phyloP scores from a whole-genome alignment of 2,113 vertebrate species.

The Euleptes europaea region DNA sequence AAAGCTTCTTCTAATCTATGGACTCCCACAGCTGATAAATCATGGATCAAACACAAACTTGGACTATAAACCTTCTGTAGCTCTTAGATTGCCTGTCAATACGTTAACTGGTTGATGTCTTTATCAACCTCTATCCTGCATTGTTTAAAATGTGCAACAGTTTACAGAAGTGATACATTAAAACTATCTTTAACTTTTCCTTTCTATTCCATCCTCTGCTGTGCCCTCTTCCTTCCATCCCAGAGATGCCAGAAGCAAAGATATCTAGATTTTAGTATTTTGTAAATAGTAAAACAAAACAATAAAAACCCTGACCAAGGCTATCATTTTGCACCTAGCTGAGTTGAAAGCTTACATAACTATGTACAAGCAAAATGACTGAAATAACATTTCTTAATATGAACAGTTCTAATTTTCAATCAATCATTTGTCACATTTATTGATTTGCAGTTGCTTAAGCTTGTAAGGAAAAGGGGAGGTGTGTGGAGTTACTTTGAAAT shows the following conservation, averaged over 20 bases:
- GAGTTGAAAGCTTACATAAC: background rate
- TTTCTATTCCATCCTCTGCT: background rate
- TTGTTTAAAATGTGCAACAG: background rate
- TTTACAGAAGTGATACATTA: background rate
- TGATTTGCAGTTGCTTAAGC: background rate
- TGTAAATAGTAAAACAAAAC: background rate
- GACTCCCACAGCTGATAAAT: conserved; percentile 23
- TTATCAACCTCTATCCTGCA: background rate
- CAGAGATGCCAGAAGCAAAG: background rate
- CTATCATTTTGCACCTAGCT: background rate
- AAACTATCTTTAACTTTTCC: background rate
- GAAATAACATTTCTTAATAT: background rate
- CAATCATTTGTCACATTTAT: background rate
- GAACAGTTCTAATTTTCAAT: background rate
- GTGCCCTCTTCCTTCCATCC: background rate
- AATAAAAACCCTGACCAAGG: background rate
- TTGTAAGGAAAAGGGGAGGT: background rate
- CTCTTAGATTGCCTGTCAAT: background rate
- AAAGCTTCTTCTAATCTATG: conserved; percentile 8
- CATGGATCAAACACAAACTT: conserved; percentile 9
- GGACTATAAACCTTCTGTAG: conserved; percentile 7
- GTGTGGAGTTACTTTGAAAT: background rate
- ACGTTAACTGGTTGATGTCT: conserved; percentile 7
- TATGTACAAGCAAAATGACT: background rate
- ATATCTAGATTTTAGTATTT: background rate